A percentile compares a stretch with the other conserved stretches of the same genome.
Evolutionary conservation across 1,140 invertebrate species (phyloP).

Genomic region (Calephelis nemesis): DNA sequence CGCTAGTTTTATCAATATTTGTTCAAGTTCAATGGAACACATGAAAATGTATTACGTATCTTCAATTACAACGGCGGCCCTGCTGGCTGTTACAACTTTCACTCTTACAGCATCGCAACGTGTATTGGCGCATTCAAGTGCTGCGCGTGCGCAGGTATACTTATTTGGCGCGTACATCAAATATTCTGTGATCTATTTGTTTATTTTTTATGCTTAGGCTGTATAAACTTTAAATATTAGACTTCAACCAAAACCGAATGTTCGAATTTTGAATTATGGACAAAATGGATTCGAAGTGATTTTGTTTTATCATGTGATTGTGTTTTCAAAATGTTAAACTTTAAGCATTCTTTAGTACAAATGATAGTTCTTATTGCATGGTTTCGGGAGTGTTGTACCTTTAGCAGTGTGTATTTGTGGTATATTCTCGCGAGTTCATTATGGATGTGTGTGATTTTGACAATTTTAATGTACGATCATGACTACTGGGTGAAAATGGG

Average conservation of each 20-base stretch:
- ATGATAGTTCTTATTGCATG: constrained; percentile 47
- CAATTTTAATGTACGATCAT: constrained; percentile 59
- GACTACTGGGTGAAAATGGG: constrained; percentile 60
- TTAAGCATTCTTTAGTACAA: constrained; percentile 46
- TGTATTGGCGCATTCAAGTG: constrained; percentile 42
- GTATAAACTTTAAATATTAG: neutral
- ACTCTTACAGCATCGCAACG: constrained; percentile 59
- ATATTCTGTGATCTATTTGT: constrained; percentile 11
- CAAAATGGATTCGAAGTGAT: neutral
- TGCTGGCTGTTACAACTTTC: constrained; percentile 46
- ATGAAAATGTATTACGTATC: constrained; percentile 27
- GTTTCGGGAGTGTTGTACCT: constrained; percentile 49
- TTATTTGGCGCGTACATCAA: constrained; percentile 14
- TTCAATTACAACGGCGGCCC: constrained; percentile 31
- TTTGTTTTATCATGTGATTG: neutral
- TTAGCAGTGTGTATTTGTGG: constrained; percentile 45
- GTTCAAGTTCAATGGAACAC: constrained; percentile 21
- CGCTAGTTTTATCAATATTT: constrained; percentile 23
- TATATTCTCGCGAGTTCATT: constrained; percentile 39
- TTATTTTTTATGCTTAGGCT: constrained; percentile 8
- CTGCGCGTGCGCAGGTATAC: constrained; percentile 37
- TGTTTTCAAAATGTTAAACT: constrained; percentile 57
- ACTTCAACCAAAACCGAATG: neutral
- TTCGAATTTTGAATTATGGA: neutral
- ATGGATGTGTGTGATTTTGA: constrained; percentile 34